Evolutionary conservation across 1,140 invertebrate genomes (phyloP), one percentile per base, ranked within the genome.

Genomic region (Drosophila truncata): DNA sequence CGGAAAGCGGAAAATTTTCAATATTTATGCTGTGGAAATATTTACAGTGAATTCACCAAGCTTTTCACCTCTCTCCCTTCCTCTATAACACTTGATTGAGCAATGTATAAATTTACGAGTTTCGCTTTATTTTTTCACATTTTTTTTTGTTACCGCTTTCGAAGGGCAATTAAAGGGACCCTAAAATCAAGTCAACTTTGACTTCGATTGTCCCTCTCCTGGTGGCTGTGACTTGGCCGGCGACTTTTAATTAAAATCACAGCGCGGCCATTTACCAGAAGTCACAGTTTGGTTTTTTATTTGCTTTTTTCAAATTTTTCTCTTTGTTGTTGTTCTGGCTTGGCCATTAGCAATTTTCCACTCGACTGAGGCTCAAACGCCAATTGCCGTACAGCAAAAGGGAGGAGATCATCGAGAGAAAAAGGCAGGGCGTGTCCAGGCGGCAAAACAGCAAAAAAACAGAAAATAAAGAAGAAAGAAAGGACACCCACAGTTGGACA

Each of bases 161-260:
- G 57, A 6, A 62, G 77, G 80, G 77, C 84, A 87, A 87, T 87
- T 87, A 87, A 81, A 72, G 61, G 35, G 42, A 67, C 84, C 69
- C 77, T 71, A 80, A 87, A 81, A 87, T 80, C 80, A 88, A 84
- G 77, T 88, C 72, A 87, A 87, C 83, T 82, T 87, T 87, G 83
- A 84, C 82, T 85, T 85, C 73, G 77, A 77, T 63, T 80, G 41
- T 63, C 71, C 66, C 44, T n/a, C n/a, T 5, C 18, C 4, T 20
- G 2, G 37, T 61, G 31, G 37, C 42, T 23, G 59, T 63, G 37
- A 41, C 70, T 61, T 61, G 33, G 59, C n/a, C 14, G 33, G 14
- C 47, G 63, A 54, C 81, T 84, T 87, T 87, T 90, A 87, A 90
- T 87, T 90, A 87, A 87, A 87, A 87, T 90, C 85, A 90, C 66